Base-by-base conservation (phyloP, 1,140 invertebrate genomes). In the Tetramorium parvispinum region DNA sequence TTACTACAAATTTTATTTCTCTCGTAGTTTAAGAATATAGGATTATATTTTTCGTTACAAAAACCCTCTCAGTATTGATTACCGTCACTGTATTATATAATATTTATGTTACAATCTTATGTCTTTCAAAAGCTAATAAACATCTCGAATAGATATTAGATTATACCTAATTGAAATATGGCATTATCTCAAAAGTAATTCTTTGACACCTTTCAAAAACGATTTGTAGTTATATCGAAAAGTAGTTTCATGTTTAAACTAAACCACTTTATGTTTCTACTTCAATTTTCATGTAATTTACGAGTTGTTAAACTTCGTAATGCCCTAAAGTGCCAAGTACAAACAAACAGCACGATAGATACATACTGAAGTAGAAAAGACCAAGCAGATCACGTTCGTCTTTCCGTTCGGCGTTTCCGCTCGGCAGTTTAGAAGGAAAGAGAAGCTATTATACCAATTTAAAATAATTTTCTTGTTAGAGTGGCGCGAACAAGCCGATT, bases 391-490 rank as follows among this genome's bases (percentile, higher is more conserved):
- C 40, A 53, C 68, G 40, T 27, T 13, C 46, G 46, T 70, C 51
- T 27, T 57, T 79, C 16, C 77, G 43, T 68, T 70, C 16, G 49
- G 43, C 37, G 65, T 27, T 55, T 83, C 53, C 51, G 24, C 7
- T 46, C 13, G 21, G 21, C n/a, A 18, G 11, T 18, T 24, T 21
- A 63, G 49, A 63, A 11, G 13, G 63, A 43, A 32, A 66, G 85
- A 85, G 71, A 68, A 57, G 71, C 65, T 16, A 65, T 85, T 85
- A 85, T 81, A 49, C 21, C 55, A 83, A 83, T 83, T 83, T 75
- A 27, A 83, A 75, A 13, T 75, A 83, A 83, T 83, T 73, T 83
- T 59, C 79, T 83, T 55, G 53, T 83, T 83, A 75, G 53, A 83
- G 24, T n/a, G 53, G 68, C 68, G 79, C 68, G 79, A 59, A 83